Base-by-base conservation (phyloP, 2,888 invertebrate genomes). In the Tetanocera ferruginea region DNA sequence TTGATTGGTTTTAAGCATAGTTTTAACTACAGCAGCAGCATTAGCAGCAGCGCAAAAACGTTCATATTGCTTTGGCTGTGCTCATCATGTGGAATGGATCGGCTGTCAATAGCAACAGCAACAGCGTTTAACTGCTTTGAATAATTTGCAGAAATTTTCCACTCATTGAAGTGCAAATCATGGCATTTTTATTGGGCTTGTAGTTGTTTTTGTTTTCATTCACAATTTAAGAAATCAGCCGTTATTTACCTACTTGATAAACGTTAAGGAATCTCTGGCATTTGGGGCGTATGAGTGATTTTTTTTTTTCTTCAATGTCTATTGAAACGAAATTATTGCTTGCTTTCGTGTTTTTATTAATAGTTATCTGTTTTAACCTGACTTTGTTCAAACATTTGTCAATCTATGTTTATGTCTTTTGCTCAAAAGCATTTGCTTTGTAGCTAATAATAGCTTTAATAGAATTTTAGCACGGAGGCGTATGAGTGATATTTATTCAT, bases 111-210 rank as follows among this genome's bases (percentile, higher is more conserved):
- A 28, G 60, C 28, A 43, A 43, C 43, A 43, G 43, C 28, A 25
- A 25, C 57, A 60, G 28, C 60, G 3, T 23, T 60, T 17, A 60
- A 14, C 17, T 60, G 25, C 23, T 60, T 28, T 28, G 60, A 25
- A 60, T 60, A 60, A 60, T 60, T 60, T 60, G 11, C 25, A 14
- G 28, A 60, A 60, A 60, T 60, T 60, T 60, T 60, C 60, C 60
- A 60, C 60, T 60, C 28, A 60, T 60, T 28, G 60, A 11, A 60
- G 60, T 60, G 60, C 60, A 60, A 60, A 60, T 60, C 9, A 60
- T 60, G 25, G 60, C 60, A 28, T 60, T 60, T 17, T 60, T 17
- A 60, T 60, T 60, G 28, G 14, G 60, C 2, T 43, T 43, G 43
- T 11, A 43, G 43, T 6, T 60, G 28, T 28, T 60, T 57, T 60